A percentile compares a stretch with the other conserved stretches of the same genome.
Evolutionary conservation across 1,140 invertebrate species (phyloP).

Genomic region (Leptinotarsa lineolata): DNA sequence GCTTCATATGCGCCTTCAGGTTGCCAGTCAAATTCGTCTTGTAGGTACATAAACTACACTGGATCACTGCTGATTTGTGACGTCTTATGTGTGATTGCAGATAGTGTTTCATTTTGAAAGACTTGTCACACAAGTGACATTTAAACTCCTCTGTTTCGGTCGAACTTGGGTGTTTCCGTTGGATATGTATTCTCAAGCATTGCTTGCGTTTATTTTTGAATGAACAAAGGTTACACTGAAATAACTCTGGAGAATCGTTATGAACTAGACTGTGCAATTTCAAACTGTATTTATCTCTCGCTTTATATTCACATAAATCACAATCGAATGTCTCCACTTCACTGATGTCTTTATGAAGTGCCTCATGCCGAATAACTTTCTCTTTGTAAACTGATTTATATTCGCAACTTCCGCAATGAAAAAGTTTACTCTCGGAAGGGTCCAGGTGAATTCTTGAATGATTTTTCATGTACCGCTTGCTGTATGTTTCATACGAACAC

Average conservation of each 20-base stretch:
- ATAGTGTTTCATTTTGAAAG: neutral
- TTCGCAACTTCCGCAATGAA: neutral
- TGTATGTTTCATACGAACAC: neutral
- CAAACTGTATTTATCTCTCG: neutral
- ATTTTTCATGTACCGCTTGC: neutral
- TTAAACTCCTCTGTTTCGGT: neutral
- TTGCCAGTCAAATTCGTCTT: neutral
- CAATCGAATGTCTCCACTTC: neutral
- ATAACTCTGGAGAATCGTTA: neutral
- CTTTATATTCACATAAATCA: neutral
- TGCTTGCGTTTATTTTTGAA: neutral
- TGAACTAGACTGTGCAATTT: neutral
- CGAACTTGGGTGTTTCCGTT: neutral
- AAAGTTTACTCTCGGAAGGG: neutral
- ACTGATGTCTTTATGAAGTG: neutral
- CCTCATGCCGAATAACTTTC: neutral
- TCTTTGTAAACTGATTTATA: neutral
- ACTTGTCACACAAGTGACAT: neutral
- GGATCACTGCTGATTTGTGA: neutral
- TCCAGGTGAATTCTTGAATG: neutral
- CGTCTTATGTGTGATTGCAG: neutral
- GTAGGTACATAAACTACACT: neutral
- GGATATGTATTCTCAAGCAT: neutral
- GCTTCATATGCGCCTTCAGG: neutral
- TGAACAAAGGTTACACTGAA: neutral